Evolutionary conservation across 2,113 vertebrate genomes (phyloP), one percentile per base, ranked within the genome.

Genomic region (Chaetodon trifascialis): DNA sequence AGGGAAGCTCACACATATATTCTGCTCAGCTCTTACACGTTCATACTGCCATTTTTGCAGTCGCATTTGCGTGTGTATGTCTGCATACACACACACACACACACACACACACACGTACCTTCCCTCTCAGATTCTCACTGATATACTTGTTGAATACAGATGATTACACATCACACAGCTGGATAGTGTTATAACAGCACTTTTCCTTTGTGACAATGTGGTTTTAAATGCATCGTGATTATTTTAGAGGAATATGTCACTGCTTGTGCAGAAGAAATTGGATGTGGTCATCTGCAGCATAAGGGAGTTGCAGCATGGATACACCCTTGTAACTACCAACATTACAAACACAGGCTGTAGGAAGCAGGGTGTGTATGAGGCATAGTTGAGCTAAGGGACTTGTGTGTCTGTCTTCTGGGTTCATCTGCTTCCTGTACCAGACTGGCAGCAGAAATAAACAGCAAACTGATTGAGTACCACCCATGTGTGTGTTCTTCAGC

Each of bases 361-460:
- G 59, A 60, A 73, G 68, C 23, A 47, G 60, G 47, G 21, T 38
- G 23, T 65, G 62, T 40, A 14, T 55, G 42, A 68, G 62, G n/a
- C 40, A 72, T 16, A 7, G 25, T 34, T n/a, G 30, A 47, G 54
- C 68, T 54, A 23, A 56, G 40, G 54, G 62, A 65, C 59, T 63
- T 23, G 0, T 52, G 17, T 51, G 14, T 82, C 16, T 59, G 55
- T 63, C 46, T 30, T 76, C 42, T 47, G 66, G 88, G 93, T 92
- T 90, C 89, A 93, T 94, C 93, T 91, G 92, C 91, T 94, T 95
- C 92, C 91, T 95, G 89, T 94, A 95, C 93, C 93, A 93, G 93
- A 94, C 95, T 95, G 92, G 93, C 91, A 94, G 91, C 90, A 80
- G 91, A 89, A 80, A 90, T 91, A 91, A 95, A 95, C 94, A 95